Conservation (phyloP, 2,797 vertebrate species). For the Melanotaenia nigrans region DNA sequence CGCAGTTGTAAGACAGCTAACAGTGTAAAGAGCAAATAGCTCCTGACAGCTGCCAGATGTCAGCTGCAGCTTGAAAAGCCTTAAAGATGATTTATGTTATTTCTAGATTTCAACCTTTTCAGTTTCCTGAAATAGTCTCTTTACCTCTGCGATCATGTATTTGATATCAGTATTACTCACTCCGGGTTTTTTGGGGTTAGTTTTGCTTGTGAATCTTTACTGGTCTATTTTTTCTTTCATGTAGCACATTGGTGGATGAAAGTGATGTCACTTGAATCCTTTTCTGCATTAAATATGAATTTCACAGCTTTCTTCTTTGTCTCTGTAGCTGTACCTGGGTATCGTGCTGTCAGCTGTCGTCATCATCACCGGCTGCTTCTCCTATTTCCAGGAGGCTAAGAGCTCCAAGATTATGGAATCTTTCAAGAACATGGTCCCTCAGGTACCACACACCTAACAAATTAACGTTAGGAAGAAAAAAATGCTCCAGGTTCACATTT, state of each 20-base stretch:
- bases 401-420: too few relatives aligned
- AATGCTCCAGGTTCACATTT: too few relatives aligned
- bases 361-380: too few relatives aligned
- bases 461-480: too few relatives aligned
- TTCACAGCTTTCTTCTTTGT: constrained; percentile 7
- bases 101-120: constrained; percentile 18
- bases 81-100: constrained; percentile 9
- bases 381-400: too few relatives aligned
- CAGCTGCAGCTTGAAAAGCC: constrained; percentile 14
- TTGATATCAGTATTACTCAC: constrained; percentile 13
- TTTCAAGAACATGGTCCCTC: too few relatives aligned
- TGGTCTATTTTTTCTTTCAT: constrained; percentile 15
- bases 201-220: not conserved
- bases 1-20: not conserved
- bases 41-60: constrained; percentile 15
- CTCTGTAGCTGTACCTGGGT: constrained; percentile 78
- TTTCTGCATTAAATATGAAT: constrained; percentile 10
- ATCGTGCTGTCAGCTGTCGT: too few relatives aligned
- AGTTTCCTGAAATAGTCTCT: constrained; percentile 32
- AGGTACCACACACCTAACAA: constrained; percentile 50
- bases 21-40: not conserved
- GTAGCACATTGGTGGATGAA: constrained; percentile 39
- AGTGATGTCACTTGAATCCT: not conserved
- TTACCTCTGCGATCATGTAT: constrained; percentile 1
- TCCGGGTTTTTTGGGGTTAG: constrained; percentile 3